Conservation (phyloP, 1,140 invertebrate genomes). For the Macrobrachium nipponense region DNA sequence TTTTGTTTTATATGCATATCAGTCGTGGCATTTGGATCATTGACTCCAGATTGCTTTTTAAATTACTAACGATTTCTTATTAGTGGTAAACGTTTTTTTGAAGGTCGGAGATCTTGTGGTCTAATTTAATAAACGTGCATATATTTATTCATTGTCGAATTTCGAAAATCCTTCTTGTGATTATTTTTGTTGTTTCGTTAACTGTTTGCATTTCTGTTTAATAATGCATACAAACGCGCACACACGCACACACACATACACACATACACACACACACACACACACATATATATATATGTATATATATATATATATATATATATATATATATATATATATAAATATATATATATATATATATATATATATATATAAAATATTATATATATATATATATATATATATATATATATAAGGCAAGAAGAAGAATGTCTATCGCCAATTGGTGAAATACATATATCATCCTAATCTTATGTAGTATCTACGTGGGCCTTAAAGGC, state of each 20-base stretch:
- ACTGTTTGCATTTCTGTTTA: background rate
- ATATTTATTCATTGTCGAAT: too few relatives aligned
- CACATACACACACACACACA: background rate
- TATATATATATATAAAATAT: too few relatives aligned
- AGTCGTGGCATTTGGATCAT: background rate
- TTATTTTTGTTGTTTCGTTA: background rate
- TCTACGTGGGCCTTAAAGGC: too few relatives aligned
- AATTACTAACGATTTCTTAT: slow-evolving; percentile 2
- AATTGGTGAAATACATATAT: too few relatives aligned
- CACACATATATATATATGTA: background rate
- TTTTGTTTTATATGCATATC: background rate
- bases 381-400: too few relatives aligned
- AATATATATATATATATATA: background rate
- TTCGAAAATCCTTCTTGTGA: background rate
- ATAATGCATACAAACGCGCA: background rate
- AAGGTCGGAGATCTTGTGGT: too few relatives aligned
- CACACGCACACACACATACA: background rate
- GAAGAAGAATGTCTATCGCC: too few relatives aligned
- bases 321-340: slow-evolving; percentile 15
- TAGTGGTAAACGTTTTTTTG: background rate
- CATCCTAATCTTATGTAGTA: too few relatives aligned
- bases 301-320: slow-evolving; percentile 27
- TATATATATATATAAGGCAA: too few relatives aligned
- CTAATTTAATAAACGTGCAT: too few relatives aligned
- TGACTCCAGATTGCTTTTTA: background rate